A percentile compares a stretch with the other conserved stretches of the same genome.
These are phyloP conservation scores for rabbit (Oryctolagus cuniculus) DNA, from an alignment of 2,113 vertebrate species.

Conservation along the genomic window DNA sequence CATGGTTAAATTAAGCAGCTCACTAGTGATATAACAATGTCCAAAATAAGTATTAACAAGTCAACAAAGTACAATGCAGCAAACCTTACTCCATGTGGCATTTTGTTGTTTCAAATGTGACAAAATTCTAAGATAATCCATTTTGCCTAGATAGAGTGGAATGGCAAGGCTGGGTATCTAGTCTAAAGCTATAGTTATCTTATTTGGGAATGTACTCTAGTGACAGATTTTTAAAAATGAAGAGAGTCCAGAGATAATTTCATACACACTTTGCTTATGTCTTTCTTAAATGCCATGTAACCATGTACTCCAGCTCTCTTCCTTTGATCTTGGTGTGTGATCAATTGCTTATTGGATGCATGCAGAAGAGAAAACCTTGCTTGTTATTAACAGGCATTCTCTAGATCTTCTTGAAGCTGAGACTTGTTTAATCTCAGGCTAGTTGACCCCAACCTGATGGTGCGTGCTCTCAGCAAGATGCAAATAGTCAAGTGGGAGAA, in stretches of 20 bases:
- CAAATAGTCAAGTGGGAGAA: not conserved
- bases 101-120: slow-evolving; percentile 65
- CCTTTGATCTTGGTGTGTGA: not conserved
- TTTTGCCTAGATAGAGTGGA: slow-evolving; percentile 67
- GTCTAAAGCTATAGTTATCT: slow-evolving; percentile 60
- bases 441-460: not conserved
- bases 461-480: not conserved
- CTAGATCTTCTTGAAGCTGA: not conserved
- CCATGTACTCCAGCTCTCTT: not conserved
- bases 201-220: slow-evolving; percentile 63
- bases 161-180: slow-evolving; percentile 58
- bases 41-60: slow-evolving; percentile 79
- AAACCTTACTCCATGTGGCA: slow-evolving; percentile 59
- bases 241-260: slow-evolving; percentile 67
- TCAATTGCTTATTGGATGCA: not conserved
- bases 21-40: slow-evolving; percentile 76
- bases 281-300: slow-evolving; percentile 4
- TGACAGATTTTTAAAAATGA: slow-evolving; percentile 33
- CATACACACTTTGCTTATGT: slow-evolving; percentile 33
- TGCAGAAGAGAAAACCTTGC: not conserved
- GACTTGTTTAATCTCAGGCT: not conserved
- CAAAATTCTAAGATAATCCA: slow-evolving; percentile 74
- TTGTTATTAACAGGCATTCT: not conserved
- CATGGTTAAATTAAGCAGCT: slow-evolving; percentile 72
- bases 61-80: slow-evolving; percentile 62